Evolutionary conservation across 2,888 invertebrate genomes (phyloP).

Genomic region (Busseola fusca): DNA sequence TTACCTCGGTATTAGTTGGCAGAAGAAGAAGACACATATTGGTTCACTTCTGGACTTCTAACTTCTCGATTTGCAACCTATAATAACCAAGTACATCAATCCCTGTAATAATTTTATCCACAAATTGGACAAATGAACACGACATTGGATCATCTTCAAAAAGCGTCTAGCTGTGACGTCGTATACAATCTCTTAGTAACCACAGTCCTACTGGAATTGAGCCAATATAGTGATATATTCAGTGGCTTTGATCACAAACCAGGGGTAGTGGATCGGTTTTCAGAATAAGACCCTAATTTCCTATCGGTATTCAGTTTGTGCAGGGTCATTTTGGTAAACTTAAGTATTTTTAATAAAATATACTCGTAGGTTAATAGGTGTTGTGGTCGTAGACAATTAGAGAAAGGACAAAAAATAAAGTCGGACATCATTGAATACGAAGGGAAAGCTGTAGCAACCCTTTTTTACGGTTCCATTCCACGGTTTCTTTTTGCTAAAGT

Average conservation of each 20-base stretch:
- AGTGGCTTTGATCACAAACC: conserved; percentile 20
- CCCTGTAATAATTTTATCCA: not conserved
- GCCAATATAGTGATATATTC: conserved; percentile 2
- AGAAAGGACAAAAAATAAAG: not conserved
- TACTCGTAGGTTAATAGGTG: not conserved
- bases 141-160: not conserved
- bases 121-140: not conserved
- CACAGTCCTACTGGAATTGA: conserved; percentile 17
- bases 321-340: not conserved
- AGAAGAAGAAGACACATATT: not conserved
- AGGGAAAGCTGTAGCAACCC: not conserved
- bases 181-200: conserved; percentile 5
- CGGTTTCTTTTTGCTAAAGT: conserved; percentile 6
- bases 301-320: not conserved
- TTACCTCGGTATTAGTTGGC: not conserved
- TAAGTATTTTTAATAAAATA: too few species aligned
- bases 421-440: conserved; percentile 6
- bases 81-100: not conserved
- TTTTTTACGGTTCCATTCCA: not conserved
- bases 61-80: not conserved
- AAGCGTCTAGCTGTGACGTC: not conserved
- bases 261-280: not conserved
- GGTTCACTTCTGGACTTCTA: not conserved
- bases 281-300: not conserved
- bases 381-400: not conserved